phyloP scores from a whole-genome alignment of 2,888 invertebrate genomes.

The Ephialtes manifestator region DNA sequence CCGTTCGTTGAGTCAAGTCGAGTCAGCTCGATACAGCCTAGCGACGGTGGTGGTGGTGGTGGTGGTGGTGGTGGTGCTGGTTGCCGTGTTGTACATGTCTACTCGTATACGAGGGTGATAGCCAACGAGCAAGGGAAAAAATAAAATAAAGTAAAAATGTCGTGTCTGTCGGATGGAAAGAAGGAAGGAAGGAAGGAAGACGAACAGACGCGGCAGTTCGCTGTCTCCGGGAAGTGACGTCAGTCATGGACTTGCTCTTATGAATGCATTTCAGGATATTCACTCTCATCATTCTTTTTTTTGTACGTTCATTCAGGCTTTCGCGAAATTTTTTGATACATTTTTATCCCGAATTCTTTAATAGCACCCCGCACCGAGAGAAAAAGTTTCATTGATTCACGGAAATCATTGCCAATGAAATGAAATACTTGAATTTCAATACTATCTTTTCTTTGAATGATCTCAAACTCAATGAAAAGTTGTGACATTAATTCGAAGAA shows the following conservation, averaged over 20 bases:
- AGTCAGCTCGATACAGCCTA: slow-evolving; percentile 18
- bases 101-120: slow-evolving; percentile 13
- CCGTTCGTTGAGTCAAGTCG: slow-evolving; percentile 9
- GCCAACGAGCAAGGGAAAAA: slow-evolving; percentile 48
- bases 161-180: slow-evolving; percentile 47
- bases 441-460: too few species aligned
- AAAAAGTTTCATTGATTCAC: too few species aligned
- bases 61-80: too few species aligned
- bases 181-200: slow-evolving; percentile 61
- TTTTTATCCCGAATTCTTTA: too few species aligned
- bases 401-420: too few species aligned
- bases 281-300: background rate
- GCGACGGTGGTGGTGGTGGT: slow-evolving; percentile 1
- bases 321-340: too few species aligned
- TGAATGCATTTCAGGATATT: slow-evolving; percentile 77
- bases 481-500: too few species aligned
- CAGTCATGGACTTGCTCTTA: slow-evolving; percentile 72
- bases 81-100: slow-evolving; percentile 14
- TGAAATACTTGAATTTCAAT: too few species aligned
- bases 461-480: too few species aligned
- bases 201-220: slow-evolving; percentile 69
- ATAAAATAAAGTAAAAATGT: slow-evolving; percentile 11
- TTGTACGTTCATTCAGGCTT: too few species aligned
- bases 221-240: slow-evolving; percentile 83
- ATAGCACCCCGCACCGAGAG: too few species aligned